Evolutionary conservation across 2,113 vertebrate genomes (phyloP).

Genomic region (Mixornis gularis): DNA sequence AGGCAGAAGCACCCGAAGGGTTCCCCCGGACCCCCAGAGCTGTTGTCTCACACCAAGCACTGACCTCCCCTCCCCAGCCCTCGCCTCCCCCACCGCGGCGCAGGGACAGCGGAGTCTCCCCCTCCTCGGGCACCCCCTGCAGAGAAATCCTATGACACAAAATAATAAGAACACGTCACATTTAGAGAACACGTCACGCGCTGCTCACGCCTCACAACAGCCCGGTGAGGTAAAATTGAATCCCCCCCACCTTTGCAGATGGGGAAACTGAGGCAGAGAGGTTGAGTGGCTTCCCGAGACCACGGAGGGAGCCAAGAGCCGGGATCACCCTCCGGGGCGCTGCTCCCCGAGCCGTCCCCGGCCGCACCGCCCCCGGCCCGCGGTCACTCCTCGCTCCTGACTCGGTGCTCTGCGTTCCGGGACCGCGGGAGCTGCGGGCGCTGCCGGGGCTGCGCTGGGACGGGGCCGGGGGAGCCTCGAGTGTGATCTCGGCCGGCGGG

Average conservation of each 20-base stretch:
- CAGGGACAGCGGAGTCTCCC: neutral
- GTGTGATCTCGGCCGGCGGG: neutral
- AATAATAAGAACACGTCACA: neutral
- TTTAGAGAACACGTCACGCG: neutral
- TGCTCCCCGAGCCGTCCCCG: neutral
- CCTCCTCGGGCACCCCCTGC: neutral
- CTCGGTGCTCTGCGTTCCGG: neutral
- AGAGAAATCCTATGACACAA: neutral
- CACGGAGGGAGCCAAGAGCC: neutral
- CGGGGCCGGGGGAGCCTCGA: neutral
- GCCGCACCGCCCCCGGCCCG: fast-evolving
- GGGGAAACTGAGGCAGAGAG: constrained; percentile 30
- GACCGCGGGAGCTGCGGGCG: neutral
- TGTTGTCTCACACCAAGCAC: neutral
- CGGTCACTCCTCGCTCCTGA: fast-evolving
- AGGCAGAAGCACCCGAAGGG: neutral
- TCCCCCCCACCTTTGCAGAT: neutral
- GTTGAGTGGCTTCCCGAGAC: neutral
- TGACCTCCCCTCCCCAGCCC: neutral
- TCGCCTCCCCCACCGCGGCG: neutral
- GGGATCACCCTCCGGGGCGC: neutral
- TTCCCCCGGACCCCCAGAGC: neutral
- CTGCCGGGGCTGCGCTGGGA: neutral
- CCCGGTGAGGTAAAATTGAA: neutral
- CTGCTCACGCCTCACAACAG: neutral